A percentile compares a stretch with the other conserved stretches of the same genome.
phyloP scores from a whole-genome alignment of 2,113 vertebrate species.

The Acinonyx jubatus region DNA sequence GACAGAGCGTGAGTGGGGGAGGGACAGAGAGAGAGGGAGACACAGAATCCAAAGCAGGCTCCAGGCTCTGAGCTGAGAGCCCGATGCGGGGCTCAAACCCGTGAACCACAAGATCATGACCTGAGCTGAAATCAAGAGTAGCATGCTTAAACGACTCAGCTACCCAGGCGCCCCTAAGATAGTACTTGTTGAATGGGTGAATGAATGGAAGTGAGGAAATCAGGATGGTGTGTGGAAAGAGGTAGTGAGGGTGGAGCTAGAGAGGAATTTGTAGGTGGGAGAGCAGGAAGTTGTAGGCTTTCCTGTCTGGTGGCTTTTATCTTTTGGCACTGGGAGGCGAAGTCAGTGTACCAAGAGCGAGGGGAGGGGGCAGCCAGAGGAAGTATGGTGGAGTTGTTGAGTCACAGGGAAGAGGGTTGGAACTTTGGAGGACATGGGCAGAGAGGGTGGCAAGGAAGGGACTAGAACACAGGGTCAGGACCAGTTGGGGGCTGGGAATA shows the following conservation, averaged over 20 bases:
- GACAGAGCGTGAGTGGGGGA: no score
- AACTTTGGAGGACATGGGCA: neutral
- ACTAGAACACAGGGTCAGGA: neutral
- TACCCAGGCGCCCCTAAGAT: no score
- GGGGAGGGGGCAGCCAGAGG: neutral
- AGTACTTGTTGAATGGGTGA: neutral
- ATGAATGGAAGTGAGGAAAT: neutral
- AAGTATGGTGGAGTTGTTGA: neutral
- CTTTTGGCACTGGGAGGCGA: constrained; percentile 1
- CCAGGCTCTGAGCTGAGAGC: no score
- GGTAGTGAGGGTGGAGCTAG: neutral
- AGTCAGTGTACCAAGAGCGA: neutral
- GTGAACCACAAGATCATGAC: no score
- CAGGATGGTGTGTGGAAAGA: constrained; percentile 5
- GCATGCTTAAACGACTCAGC: no score
- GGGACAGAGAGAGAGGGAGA: no score
- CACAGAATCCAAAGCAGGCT: no score
- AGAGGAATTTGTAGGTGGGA: neutral
- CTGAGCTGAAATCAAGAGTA: no score
- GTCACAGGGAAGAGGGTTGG: neutral
- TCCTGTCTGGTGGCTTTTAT: constrained; percentile 55
- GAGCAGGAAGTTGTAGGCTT: constrained; percentile 54
- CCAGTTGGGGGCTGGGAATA: neutral
- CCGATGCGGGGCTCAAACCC: no score
- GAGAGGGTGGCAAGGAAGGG: neutral